Conservation (phyloP, 1,140 invertebrate genomes). For the Magallana angulata region DNA sequence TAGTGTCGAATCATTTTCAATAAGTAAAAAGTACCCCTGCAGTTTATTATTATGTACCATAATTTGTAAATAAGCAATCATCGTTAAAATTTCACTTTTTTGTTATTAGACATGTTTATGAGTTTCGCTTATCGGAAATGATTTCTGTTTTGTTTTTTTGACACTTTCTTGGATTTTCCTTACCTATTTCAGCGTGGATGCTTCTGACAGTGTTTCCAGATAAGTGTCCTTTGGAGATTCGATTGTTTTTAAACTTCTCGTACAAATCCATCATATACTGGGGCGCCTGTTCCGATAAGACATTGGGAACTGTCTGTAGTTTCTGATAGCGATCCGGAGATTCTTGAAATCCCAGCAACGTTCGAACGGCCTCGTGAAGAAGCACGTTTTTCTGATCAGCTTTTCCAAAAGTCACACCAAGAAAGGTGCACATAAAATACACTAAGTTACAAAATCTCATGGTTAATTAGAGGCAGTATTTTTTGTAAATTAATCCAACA, state of each 20-base stretch:
- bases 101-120: background rate
- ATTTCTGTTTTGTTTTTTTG: background rate
- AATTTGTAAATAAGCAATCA: background rate
- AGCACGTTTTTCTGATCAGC: conserved; percentile 54
- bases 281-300: conserved; percentile 59
- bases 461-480: background rate
- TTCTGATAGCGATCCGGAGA: conserved; percentile 34
- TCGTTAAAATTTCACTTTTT: background rate
- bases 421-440: background rate
- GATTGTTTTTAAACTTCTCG: conserved; percentile 66
- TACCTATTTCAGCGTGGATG: conserved; percentile 71
- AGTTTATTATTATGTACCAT: background rate
- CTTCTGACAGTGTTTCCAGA: conserved; percentile 71
- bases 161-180: conserved; percentile 40
- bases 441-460: conserved; percentile 19
- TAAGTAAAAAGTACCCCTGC: background rate
- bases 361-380: conserved; percentile 65
- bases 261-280: conserved; percentile 73
- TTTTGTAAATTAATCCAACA: conserved; percentile 12
- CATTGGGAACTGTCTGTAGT: conserved; percentile 56
- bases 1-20: conserved; percentile 29
- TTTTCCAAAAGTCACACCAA: background rate
- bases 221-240: conserved; percentile 57
- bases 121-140: background rate
- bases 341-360: conserved; percentile 64